These are phyloP conservation scores for Atethmia centrago DNA, from an alignment of 2,888 invertebrate species.

Conservation along the genomic window DNA sequence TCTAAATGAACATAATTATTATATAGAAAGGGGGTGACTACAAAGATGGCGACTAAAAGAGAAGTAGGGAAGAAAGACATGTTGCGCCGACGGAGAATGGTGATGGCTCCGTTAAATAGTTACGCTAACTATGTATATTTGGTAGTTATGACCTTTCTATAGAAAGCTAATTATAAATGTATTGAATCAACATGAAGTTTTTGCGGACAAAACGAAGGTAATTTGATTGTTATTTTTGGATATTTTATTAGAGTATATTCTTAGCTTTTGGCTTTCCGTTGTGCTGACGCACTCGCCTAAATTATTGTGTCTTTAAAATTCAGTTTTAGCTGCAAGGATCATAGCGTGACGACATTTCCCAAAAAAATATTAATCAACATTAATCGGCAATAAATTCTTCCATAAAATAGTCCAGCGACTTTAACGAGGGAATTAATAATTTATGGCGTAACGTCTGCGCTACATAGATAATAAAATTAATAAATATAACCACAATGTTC, in stretches of 20 bases:
- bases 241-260: slow-evolving; percentile 31
- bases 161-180: background rate
- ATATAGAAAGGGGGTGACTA: background rate
- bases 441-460: slow-evolving; percentile 49
- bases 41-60: too few species aligned
- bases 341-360: background rate
- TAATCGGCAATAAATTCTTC: slow-evolving; percentile 55
- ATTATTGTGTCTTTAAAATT: slow-evolving; percentile 41
- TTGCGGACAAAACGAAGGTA: slow-evolving; percentile 11
- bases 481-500: slow-evolving; percentile 44
- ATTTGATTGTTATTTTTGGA: slow-evolving; percentile 48
- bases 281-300: slow-evolving; percentile 41
- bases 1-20: background rate
- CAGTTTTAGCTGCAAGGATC: slow-evolving; percentile 42
- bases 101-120: background rate
- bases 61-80: background rate
- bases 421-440: slow-evolving; percentile 60
- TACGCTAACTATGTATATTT: too few species aligned
- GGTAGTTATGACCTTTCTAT: background rate
- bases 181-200: slow-evolving; percentile 7
- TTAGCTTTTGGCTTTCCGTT: slow-evolving; percentile 47
- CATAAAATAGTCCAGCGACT: slow-evolving; percentile 52
- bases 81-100: background rate
- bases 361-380: slow-evolving; percentile 32
- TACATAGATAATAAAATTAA: slow-evolving; percentile 50